Evolutionary conservation across 2,888 invertebrate genomes (phyloP), one percentile per base, ranked within the genome.

Genomic region (Thymelicus acteon): DNA sequence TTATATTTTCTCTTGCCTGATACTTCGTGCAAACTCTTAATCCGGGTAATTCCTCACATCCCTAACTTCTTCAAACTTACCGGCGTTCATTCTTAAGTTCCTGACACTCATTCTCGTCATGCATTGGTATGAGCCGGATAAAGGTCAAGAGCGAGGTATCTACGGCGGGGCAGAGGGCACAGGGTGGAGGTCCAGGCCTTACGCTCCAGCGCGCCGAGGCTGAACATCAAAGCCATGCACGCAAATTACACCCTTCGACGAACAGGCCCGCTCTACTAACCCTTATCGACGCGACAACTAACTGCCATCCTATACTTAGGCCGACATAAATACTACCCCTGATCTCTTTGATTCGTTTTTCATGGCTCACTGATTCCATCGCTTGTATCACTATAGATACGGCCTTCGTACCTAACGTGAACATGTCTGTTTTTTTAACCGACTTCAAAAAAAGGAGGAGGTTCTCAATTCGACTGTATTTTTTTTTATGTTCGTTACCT

Each of bases 191-290:
- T 60, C 63, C 72, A 70, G 62, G 72, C 62, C 78, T 80, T 80
- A 85, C 87, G 89, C 85, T 85, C 80, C 83, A 82, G 78, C 83
- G 85, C 83, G 79, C 79, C 89, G 87, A 89, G 91, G 91, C 86
- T 88, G 88, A 85, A 91, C 91, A 91, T 92, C 92, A 92, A 92
- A 92, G 92, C 87, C 79, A 75, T 76, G 75, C 77, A 78, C 78
- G 79, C 82, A 78, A 86, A 89, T 91, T 90, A 89, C 85, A 81
- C 89, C 83, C 89, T 88, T 80, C 83, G 84, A 71, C 86, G 90
- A 85, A 79, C 90, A 75, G 74, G 60, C 72, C 74, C 77, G 75
- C 76, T 75, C 74, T 78, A 72, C 44, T 37, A 61, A 64, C 57
- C 7, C 48, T 47, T 67, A 69, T 75, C 77, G 70, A 79, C 75